Conservation (phyloP, 1,140 invertebrate genomes). For the Galendromus occidentalis region DNA sequence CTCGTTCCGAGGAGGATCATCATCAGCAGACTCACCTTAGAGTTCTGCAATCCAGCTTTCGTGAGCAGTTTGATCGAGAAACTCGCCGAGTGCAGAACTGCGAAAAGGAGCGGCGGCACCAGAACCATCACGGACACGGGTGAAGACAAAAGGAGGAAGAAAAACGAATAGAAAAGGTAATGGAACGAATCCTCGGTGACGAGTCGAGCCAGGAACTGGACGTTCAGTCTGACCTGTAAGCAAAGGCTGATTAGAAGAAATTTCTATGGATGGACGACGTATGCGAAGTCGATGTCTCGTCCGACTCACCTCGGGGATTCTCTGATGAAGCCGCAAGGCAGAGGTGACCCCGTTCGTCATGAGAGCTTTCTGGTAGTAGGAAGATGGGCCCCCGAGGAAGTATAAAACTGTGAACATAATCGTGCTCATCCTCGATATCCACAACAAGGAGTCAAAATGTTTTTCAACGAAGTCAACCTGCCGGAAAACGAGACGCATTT, state of each 20-base stretch:
- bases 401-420: neutral
- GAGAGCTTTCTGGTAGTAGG: neutral
- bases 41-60: neutral
- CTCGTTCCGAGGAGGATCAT: no score
- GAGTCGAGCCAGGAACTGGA: neutral
- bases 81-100: neutral
- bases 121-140: neutral
- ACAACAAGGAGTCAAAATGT: neutral
- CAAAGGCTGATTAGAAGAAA: neutral
- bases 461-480: constrained; percentile 5
- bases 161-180: neutral
- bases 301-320: neutral
- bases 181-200: neutral
- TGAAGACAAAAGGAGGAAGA: neutral
- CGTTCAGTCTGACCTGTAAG: neutral
- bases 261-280: neutral
- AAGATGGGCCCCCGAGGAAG: neutral
- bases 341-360: neutral
- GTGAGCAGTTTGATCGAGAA: neutral
- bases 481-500: neutral
- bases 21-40: neutral
- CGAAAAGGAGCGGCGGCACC: neutral
- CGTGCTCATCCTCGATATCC: neutral
- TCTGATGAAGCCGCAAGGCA: neutral
- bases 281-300: neutral